Evolutionary conservation across 2,113 vertebrate species (phyloP), one percentile per base, ranked within the genome.

Genomic region (Pogona vitticeps): DNA sequence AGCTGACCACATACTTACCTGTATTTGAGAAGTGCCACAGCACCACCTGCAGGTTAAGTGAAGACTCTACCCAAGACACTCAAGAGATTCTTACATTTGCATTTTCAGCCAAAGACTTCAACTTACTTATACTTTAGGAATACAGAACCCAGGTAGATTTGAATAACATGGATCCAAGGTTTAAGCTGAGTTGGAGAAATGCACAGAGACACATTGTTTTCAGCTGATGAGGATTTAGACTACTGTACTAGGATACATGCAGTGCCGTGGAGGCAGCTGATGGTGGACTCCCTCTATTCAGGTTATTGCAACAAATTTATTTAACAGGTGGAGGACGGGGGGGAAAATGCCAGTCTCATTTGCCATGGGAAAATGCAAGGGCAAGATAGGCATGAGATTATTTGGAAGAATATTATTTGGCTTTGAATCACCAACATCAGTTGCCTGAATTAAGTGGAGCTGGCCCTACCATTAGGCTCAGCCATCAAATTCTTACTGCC

Each of bases 1-100:
- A 46, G n/a, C 14, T 10, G 31, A 6, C 18, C 1, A 2, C 8
- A 38, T 17, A 28, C 6, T 42, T 82, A n/a, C n/a, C n/a, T n/a
- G n/a, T n/a, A 2, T 42, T 61, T 15, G 15, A 20, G 1, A 26
- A 8, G 79, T 80, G 79, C 72, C 56, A 8, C 58, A 40, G 3
- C 88, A 33, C 94, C 95, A 93, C 84, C 94, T 95, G 21, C 88
- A 76, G 95, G 88, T 31, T 4, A 1, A 1, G 7, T 28, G 3
- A 1, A 8, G 82, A 63, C 52, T 38, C 67, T 89, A 63, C 93
- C n/a, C 90, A 2, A 7, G 17, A 3, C 36, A 17, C 2, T 56
- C 15, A n/a, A 26, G 23, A 7, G 56, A 61, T 52, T 76, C 68
- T 42, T 12, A 38, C n/a, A 33, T 38, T 33, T 14, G 10, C 26